Conservation (phyloP, 1,140 invertebrate species). For the Pogonomyrmex barbatus region DNA sequence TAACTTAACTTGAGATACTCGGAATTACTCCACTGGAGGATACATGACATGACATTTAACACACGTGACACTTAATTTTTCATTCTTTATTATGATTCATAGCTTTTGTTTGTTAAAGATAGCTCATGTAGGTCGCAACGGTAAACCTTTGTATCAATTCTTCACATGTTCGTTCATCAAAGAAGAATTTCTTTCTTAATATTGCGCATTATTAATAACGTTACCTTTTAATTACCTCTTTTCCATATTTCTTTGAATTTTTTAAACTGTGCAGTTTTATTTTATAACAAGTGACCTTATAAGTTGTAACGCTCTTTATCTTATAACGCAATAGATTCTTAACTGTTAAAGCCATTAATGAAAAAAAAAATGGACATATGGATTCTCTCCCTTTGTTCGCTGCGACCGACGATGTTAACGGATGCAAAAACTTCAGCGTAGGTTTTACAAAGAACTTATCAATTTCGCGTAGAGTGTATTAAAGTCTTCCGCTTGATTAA, state of each 20-base stretch:
- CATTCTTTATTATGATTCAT: too few species aligned
- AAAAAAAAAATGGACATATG: background rate
- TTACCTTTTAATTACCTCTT: background rate
- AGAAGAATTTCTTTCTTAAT: too few species aligned
- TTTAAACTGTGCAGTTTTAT: background rate
- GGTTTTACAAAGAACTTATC: slow-evolving; percentile 55
- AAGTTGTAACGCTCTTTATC: background rate
- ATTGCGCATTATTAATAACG: background rate
- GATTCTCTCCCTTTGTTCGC: background rate
- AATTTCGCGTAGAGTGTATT: slow-evolving; percentile 44
- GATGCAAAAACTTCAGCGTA: slow-evolving; percentile 17
- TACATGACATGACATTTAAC: too few species aligned
- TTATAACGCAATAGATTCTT: background rate
- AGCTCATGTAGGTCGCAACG: too few species aligned
- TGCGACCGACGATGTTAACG: background rate
- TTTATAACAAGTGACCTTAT: background rate
- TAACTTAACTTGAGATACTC: too few species aligned
- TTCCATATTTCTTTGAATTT: background rate
- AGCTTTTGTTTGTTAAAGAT: too few species aligned
- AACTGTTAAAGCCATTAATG: background rate
- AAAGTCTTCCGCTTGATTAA: slow-evolving; percentile 61
- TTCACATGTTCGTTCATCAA: too few species aligned
- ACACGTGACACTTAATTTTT: too few species aligned
- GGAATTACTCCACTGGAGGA: too few species aligned
- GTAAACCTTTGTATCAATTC: too few species aligned